phyloP scores from a whole-genome alignment of 1,140 invertebrate species.

The Bombus superbus region DNA sequence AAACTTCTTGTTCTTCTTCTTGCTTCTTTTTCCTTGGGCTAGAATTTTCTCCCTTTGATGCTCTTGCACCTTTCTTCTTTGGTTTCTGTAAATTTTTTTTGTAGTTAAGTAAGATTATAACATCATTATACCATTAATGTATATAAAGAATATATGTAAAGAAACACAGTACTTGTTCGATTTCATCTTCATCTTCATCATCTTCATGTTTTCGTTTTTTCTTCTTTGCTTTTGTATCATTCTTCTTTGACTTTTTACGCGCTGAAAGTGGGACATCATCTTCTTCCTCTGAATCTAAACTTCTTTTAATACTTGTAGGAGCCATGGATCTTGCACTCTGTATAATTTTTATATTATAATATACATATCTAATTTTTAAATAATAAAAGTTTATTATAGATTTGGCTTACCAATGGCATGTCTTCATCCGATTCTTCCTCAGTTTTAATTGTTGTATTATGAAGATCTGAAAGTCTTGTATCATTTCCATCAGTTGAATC shows the following conservation, averaged over 20 bases:
- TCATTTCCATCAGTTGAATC: conserved; percentile 78
- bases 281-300: conserved; percentile 81
- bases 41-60: conserved; percentile 69
- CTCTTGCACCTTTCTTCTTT: conserved; percentile 59
- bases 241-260: conserved; percentile 89
- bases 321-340: conserved; percentile 72
- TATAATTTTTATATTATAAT: conserved; percentile 25
- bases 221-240: conserved; percentile 85
- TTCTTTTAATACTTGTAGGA: conserved; percentile 77
- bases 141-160: neutral
- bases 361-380: conserved; percentile 33
- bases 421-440: conserved; percentile 89
- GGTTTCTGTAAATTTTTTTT: conserved; percentile 51
- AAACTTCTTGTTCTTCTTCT: conserved; percentile 93
- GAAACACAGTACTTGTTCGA: conserved; percentile 67
- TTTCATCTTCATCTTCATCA: conserved; percentile 84
- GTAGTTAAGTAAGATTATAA: conserved; percentile 8
- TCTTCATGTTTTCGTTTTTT: conserved; percentile 84
- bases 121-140: neutral
- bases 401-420: conserved; percentile 86
- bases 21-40: conserved; percentile 88
- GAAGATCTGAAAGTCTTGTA: conserved; percentile 80
- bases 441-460: conserved; percentile 80
- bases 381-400: conserved; percentile 7
- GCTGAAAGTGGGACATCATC: conserved; percentile 87